Evolutionary conservation across 2,888 invertebrate species (phyloP).

Genomic region (Limenitis camilla): DNA sequence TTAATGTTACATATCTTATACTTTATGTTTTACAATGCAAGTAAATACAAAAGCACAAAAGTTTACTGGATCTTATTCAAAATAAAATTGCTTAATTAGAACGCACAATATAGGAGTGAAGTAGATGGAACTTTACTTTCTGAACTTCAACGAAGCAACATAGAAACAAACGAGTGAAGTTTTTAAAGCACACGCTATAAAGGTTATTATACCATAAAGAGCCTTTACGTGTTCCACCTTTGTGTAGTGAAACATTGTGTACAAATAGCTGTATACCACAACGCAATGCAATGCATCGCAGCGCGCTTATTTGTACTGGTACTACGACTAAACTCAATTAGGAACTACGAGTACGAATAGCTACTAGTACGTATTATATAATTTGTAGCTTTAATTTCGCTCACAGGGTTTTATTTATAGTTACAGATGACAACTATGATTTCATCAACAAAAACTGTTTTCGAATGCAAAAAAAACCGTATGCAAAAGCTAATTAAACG

Average conservation of each 20-base stretch:
- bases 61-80: constrained; percentile 6
- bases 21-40: background rate
- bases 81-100: constrained; percentile 16
- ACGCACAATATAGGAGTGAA: constrained; percentile 14
- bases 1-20: too few species aligned
- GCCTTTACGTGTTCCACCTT: constrained; percentile 11
- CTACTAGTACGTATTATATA: constrained; percentile 29
- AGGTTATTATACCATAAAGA: constrained; percentile 16
- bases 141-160: constrained; percentile 9
- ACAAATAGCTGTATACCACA: constrained; percentile 27
- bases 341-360: constrained; percentile 33
- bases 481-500: too few species aligned
- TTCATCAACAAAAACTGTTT: background rate
- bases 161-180: constrained; percentile 11
- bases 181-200: constrained; percentile 11
- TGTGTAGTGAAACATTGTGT: constrained; percentile 24
- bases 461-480: constrained; percentile 5
- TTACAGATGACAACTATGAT: constrained; percentile 7
- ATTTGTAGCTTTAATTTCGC: constrained; percentile 5
- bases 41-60: background rate
- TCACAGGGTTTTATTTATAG: background rate
- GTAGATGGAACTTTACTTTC: constrained; percentile 9
- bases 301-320: constrained; percentile 14
- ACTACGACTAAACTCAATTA: constrained; percentile 47
- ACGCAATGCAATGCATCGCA: constrained; percentile 31